Conservation (phyloP, 2,888 invertebrate species). For the Aporophyla nigra region DNA sequence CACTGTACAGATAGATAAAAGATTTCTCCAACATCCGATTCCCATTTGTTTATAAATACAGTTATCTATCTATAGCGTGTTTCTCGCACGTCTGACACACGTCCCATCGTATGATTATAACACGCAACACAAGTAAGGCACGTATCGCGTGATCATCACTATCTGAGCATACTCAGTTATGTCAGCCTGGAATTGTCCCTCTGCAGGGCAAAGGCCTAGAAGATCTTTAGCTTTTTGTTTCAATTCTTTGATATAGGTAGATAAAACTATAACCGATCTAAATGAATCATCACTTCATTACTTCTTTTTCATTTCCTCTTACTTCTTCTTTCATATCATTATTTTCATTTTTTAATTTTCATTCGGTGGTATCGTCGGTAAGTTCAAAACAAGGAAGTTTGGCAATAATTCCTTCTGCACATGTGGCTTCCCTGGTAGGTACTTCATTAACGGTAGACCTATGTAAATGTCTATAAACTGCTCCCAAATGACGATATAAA, state of each 20-base stretch:
- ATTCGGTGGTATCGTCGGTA: too few relatives aligned
- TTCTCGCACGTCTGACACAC: background rate
- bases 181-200: background rate
- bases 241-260: background rate
- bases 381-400: too few relatives aligned
- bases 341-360: too few relatives aligned
- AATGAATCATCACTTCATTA: background rate
- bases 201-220: background rate
- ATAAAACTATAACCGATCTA: background rate
- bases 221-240: background rate
- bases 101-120: background rate
- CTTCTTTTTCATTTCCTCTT: background rate
- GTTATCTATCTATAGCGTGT: background rate
- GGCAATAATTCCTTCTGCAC: too few relatives aligned
- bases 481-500: too few relatives aligned
- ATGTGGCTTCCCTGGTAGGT: too few relatives aligned
- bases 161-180: background rate
- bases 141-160: conserved; percentile 27
- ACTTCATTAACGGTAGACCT: too few relatives aligned
- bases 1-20: too few relatives aligned
- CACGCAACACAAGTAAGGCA: background rate
- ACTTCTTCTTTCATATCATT: too few relatives aligned
- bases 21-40: background rate
- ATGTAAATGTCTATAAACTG: too few relatives aligned
- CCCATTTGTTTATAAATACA: conserved; percentile 3